Percentiles rank a stretch among this genome's conserved stretches.
phyloP scores from a whole-genome alignment of 1,140 invertebrate species.

The Drosophila bocqueti region DNA sequence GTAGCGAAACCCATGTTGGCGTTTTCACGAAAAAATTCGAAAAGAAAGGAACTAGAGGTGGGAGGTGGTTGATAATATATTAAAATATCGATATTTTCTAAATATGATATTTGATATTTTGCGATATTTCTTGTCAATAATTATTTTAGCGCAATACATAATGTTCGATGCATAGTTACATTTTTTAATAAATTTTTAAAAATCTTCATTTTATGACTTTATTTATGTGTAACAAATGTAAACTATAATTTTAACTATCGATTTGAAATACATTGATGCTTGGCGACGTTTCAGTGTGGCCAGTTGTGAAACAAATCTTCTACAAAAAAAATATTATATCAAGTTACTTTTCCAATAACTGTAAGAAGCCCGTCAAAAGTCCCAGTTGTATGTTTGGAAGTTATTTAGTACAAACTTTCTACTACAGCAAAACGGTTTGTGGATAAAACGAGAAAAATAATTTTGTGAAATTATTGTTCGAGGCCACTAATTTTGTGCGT shows the following conservation, averaged over 20 bases:
- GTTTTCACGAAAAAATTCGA: constrained; percentile 75
- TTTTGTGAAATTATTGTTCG: neutral
- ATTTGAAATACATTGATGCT: too few relatives aligned
- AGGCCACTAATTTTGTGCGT: constrained; percentile 7
- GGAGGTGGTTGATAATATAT: neutral
- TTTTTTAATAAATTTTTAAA: too few relatives aligned
- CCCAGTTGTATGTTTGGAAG: too few relatives aligned
- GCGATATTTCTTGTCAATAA: too few relatives aligned
- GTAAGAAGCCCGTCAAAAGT: neutral
- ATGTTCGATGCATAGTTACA: too few relatives aligned
- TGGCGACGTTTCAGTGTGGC: neutral
- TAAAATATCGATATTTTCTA: too few relatives aligned
- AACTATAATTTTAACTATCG: too few relatives aligned
- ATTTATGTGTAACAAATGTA: too few relatives aligned
- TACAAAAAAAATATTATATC: neutral
- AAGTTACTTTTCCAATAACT: neutral
- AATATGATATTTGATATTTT: too few relatives aligned
- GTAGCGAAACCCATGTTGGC: constrained; percentile 97
- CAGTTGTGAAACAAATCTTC: too few relatives aligned
- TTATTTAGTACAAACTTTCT: neutral
- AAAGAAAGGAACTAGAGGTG: constrained; percentile 73
- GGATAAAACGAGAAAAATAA: neutral
- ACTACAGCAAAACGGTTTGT: neutral
- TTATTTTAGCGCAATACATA: too few relatives aligned
- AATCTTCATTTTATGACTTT: too few relatives aligned